Evolutionary conservation across 2,888 invertebrate species (phyloP).

Genomic region (Meghimatium bilineatum): DNA sequence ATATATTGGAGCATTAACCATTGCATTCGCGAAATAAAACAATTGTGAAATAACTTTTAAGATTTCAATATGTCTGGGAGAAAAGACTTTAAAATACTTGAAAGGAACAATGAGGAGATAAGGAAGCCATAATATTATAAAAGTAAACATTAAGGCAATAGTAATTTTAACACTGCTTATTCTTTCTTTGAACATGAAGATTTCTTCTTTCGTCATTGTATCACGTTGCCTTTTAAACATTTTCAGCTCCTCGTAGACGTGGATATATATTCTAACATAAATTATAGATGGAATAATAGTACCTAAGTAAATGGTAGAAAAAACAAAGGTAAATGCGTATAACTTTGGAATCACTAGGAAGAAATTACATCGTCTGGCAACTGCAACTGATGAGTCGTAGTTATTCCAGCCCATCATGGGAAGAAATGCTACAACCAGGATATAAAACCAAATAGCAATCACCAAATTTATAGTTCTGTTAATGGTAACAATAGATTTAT

Average conservation of each 20-base stretch:
- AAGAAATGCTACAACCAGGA: not conserved
- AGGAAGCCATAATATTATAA: slow-evolving; percentile 21
- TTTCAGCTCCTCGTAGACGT: not conserved
- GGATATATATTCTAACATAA: not conserved
- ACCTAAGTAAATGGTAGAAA: not conserved
- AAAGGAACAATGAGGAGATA: slow-evolving; percentile 11
- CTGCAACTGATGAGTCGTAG: not conserved
- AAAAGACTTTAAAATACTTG: slow-evolving; percentile 2
- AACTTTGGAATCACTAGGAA: not conserved
- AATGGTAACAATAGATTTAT: not conserved
- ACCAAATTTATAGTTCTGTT: not conserved
- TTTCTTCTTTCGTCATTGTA: not conserved
- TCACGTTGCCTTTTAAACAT: not conserved
- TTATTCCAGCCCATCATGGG: slow-evolving; percentile 31
- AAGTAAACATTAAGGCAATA: slow-evolving; percentile 4
- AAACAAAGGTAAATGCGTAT: not conserved
- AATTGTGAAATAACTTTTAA: not conserved
- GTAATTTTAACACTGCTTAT: slow-evolving; percentile 11
- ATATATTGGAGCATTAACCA: slow-evolving; percentile 17
- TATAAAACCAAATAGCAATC: not conserved
- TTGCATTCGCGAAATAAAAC: not conserved
- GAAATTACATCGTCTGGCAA: not conserved
- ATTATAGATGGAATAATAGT: not conserved
- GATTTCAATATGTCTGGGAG: not conserved
- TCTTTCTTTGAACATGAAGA: not conserved